Evolutionary conservation across 2,113 vertebrate genomes (phyloP), one percentile per base, ranked within the genome.

Genomic region (Spilogale gracilis): DNA sequence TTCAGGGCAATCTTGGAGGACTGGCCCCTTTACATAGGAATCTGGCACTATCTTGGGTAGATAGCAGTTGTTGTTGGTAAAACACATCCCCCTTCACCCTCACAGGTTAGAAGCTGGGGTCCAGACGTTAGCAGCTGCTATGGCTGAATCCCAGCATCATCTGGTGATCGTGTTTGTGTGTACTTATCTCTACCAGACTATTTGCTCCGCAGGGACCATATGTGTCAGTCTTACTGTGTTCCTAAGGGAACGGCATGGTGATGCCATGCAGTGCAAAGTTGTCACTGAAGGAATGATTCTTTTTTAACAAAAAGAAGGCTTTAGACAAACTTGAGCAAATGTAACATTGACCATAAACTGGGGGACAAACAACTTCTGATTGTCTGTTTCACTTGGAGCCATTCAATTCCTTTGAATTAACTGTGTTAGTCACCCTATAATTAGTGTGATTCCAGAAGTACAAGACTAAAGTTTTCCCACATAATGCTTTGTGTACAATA

Each of bases 321-420:
- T 85, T 32, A 96, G 32, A 74, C 4, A 60, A 90, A 88, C 23
- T 71, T 94, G n/a, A 96, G 63, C 63, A 96, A 81, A 81, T 52
- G 32, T 79, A n/a, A 82, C 32, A 61, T 20, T 85, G 73, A 12
- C 52, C 9, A 54, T 60, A 89, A 94, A 32, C 18, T 60, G 32
- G 25, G 56, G 48, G 8, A 45, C 76, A 56, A 63, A 5, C 54
- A 48, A 71, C 48, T 84, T 83, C 21, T 88, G 69, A 71, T 76
- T 27, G 30, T 67, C n/a, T 91, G 27, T 74, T 94, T 83, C 16
- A 79, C 60, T 58, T 61, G 58, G 27, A 83, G 50, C 45, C 82
- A 61, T 93, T 95, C 69, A 65, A 9, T 79, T 91, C 25, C 20
- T 79, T 95, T 97, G 76, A 79, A 54, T 91, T 96, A n/a, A 52